Percentiles rank a stretch among this genome's conserved stretches.
Evolutionary conservation across 2,113 vertebrate genomes (phyloP).

Genomic region (Porphyrio hochstetteri): DNA sequence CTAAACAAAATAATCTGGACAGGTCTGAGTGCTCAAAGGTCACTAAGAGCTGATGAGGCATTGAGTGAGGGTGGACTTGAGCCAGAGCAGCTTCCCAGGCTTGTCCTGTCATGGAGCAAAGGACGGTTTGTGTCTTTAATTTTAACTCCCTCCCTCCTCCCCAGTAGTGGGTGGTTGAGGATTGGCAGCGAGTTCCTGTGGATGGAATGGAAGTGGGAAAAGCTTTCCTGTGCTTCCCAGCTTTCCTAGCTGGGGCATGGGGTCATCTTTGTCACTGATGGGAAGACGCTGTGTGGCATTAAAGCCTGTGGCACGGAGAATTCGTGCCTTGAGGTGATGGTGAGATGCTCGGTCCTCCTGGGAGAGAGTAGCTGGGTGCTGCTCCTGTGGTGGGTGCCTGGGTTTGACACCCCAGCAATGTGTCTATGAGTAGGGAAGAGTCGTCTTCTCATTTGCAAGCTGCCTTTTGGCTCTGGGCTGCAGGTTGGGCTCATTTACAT

Average conservation of each 20-base stretch:
- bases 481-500: accelerated
- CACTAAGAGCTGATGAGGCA: background rate
- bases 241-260: background rate
- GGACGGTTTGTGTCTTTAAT: background rate
- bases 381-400: background rate
- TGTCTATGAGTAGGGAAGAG: background rate
- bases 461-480: background rate
- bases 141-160: background rate
- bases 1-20: background rate
- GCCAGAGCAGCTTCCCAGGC: background rate
- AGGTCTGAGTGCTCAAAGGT: accelerated
- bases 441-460: background rate
- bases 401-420: background rate
- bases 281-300: background rate
- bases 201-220: background rate
- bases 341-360: accelerated
- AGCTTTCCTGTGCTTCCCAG: background rate
- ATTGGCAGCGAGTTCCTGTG: background rate
- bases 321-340: accelerated
- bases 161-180: background rate
- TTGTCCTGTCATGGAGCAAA: background rate
- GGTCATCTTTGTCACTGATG: accelerated
- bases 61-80: accelerated
- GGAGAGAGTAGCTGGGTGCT: background rate
- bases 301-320: background rate